A percentile compares a stretch with the other conserved stretches of the same genome.
These are phyloP conservation scores for Oncorhynchus gorbuscha DNA, from an alignment of 2,113 vertebrate species.

Conservation along the genomic window DNA sequence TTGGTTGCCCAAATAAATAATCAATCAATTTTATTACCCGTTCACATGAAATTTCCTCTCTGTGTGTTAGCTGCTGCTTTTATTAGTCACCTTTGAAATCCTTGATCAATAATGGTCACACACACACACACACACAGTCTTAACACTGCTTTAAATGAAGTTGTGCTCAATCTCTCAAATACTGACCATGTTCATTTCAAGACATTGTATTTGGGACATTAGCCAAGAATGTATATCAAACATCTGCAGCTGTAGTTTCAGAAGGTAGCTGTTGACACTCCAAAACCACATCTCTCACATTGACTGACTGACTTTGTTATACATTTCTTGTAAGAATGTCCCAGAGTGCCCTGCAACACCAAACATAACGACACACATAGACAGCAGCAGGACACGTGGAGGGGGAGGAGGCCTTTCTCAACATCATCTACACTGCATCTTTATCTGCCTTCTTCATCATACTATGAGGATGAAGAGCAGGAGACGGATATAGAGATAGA, in stretches of 20 bases:
- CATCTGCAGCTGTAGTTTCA: slow-evolving; percentile 40
- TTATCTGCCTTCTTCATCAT: slow-evolving; percentile 58
- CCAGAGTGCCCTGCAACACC: neutral
- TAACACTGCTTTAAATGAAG: slow-evolving; percentile 17
- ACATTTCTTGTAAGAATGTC: slow-evolving; percentile 24
- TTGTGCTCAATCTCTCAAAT: slow-evolving; percentile 13
- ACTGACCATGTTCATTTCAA: slow-evolving; percentile 8
- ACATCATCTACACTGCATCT: slow-evolving; percentile 56
- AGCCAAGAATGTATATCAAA: slow-evolving; percentile 20
- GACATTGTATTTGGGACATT: slow-evolving; percentile 14
- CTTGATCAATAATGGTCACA: slow-evolving; percentile 21
- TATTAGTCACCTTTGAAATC: slow-evolving; percentile 22
- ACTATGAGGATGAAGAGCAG: slow-evolving; percentile 45
- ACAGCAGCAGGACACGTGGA: neutral
- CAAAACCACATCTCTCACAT: slow-evolving; percentile 12
- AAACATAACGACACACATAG: neutral
- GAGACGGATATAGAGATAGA: slow-evolving; percentile 28
- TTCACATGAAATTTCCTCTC: slow-evolving; percentile 26
- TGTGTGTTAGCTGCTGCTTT: slow-evolving; percentile 21
- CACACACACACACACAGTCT: slow-evolving; percentile 3
- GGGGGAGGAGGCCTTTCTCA: neutral
- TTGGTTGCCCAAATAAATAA: slow-evolving; percentile 38
- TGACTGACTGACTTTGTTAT: slow-evolving; percentile 19
- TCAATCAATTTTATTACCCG: slow-evolving; percentile 29
- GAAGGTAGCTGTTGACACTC: slow-evolving; percentile 5